Base-by-base conservation (phyloP, 1,140 invertebrate genomes). In the Drosophila ambigua region DNA sequence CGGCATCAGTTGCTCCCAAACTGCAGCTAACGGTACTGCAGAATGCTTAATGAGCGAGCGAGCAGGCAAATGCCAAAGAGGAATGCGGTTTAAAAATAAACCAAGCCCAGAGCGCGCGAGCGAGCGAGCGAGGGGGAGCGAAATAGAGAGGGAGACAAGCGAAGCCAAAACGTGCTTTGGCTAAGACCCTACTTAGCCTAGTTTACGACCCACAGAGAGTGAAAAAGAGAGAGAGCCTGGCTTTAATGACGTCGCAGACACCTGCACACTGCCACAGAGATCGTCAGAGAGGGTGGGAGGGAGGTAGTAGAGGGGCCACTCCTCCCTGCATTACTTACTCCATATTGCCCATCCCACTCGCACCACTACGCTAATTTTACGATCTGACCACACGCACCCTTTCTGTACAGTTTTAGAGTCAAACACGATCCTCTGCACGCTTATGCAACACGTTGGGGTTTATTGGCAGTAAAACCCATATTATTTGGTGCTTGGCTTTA, bases 81-180 rank as follows among this genome's bases (percentile, higher is more conserved):
- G 82, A 87, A 87, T 87, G 82, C 79, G 83, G 82, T 88, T 88
- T 87, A 83, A 88, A 87, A 87, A 88, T 78, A 82, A 81, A 75
- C 75, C 83, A 81, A 76, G 75, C 75, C 78, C 66, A 77, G 44
- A 63, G 61, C 69, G 44, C 60, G 61, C 69, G n/a, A 43, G 26
- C 24, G 8, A 23, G 45, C 31, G 28, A 7, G 57, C n/a, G 41
- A 24, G 23, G 54, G 15, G 51, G 4, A 26, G 53, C 45, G 6
- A 35, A 9, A 39, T 57, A 50, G 54, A 2, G 46, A 39, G 58
- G 24, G 55, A 31, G 62, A 5, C 9, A 16, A 15, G 20, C 44
- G 59, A 72, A 73, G 52, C 73, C 71, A 79, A 87, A 88, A 87
- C 82, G 82, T 87, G 82, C 82, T 87, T 88, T 82, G 82, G 72